These are phyloP conservation scores for Columba guinea DNA, from an alignment of 2,797 vertebrate species.

Conservation along the genomic window DNA sequence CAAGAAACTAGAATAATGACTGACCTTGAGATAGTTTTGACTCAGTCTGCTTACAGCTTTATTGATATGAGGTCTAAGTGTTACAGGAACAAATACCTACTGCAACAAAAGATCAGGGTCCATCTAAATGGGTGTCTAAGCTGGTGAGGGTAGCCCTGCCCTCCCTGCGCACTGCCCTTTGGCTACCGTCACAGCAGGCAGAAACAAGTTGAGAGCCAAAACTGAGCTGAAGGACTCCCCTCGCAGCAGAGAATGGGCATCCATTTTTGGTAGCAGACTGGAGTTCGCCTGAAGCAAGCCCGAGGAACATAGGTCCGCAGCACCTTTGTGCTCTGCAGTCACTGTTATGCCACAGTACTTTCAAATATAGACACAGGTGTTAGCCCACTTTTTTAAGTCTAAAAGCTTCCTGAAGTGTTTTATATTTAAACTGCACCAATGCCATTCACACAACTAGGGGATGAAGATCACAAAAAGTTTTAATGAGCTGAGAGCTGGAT, in stretches of 20 bases:
- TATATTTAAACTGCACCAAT: neutral
- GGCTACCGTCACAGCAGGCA: neutral
- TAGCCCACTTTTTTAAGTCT: neutral
- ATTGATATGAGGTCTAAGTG: neutral
- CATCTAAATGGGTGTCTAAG: neutral
- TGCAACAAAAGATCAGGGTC: accelerated
- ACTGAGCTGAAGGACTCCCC: neutral
- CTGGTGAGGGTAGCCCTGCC: neutral
- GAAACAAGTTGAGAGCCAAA: neutral
- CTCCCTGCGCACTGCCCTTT: accelerated
- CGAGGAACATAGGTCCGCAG: accelerated
- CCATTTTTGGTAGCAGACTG: neutral
- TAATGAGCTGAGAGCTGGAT: neutral
- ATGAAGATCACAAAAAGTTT: neutral
- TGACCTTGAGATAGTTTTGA: neutral
- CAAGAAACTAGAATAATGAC: neutral
- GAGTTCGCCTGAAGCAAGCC: neutral
- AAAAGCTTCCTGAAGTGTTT: neutral
- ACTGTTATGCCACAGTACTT: neutral
- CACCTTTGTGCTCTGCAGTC: neutral
- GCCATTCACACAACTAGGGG: accelerated
- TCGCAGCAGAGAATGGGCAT: accelerated
- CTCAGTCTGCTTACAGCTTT: neutral
- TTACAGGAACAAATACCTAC: neutral
- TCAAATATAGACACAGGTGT: accelerated